Evolutionary conservation across 2,888 invertebrate species (phyloP).

Genomic region (Sisyra nigra): DNA sequence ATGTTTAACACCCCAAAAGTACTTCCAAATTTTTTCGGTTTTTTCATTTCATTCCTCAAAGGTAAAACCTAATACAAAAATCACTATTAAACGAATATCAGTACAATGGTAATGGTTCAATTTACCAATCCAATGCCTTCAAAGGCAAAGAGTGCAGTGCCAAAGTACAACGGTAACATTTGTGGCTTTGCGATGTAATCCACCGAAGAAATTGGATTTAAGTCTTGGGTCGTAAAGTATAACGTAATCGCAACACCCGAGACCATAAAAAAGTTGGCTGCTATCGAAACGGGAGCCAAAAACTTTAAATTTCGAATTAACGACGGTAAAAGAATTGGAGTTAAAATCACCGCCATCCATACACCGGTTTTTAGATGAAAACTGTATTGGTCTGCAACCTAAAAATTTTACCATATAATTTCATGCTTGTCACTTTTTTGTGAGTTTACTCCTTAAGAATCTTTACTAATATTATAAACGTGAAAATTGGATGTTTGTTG

Average conservation of each 20-base stretch:
- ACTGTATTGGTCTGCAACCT: conserved; percentile 53
- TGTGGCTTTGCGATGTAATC: conserved; percentile 40
- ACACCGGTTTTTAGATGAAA: conserved; percentile 44
- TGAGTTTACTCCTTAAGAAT: neutral
- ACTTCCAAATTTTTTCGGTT: conserved; percentile 60
- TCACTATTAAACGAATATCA: neutral
- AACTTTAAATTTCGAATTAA: conserved; percentile 63
- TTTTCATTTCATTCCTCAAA: conserved; percentile 79
- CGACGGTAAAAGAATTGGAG: conserved; percentile 56
- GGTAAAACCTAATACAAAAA: conserved; percentile 64
- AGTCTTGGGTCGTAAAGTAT: conserved; percentile 54
- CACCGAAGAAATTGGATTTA: conserved; percentile 46
- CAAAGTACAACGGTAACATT: conserved; percentile 74
- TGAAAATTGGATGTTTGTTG: too few relatives aligned
- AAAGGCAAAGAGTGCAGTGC: conserved; percentile 91
- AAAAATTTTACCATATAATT: conserved; percentile 17
- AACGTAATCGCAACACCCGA: conserved; percentile 62
- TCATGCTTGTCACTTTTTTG: neutral
- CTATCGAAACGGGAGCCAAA: conserved; percentile 58
- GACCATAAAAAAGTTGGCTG: conserved; percentile 64
- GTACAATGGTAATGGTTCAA: conserved; percentile 10
- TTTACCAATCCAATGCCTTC: conserved; percentile 86
- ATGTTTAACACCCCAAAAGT: conserved; percentile 76
- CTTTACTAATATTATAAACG: too few relatives aligned
- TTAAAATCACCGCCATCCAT: conserved; percentile 55